Conservation (phyloP, 2,113 vertebrate genomes). For the Urocitellus parryii region DNA sequence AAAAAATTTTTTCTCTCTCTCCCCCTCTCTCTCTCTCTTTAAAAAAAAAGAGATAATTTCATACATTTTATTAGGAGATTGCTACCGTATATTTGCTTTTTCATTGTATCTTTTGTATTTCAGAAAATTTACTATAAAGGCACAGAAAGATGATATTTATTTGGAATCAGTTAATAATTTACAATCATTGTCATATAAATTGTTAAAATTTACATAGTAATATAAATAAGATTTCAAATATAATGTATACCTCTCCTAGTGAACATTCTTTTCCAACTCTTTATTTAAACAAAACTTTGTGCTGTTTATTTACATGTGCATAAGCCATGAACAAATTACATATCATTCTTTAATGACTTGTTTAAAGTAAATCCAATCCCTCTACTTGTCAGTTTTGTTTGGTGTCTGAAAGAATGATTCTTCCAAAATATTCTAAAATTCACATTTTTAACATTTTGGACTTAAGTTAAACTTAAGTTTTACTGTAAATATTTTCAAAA, state of each 20-base stretch:
- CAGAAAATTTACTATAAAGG: background rate
- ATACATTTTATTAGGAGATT: conserved; percentile 26
- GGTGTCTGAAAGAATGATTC: conserved; percentile 37
- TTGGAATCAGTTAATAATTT: conserved; percentile 36
- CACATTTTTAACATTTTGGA: background rate
- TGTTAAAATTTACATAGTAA: conserved; percentile 52
- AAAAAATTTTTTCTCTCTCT: too few relatives aligned
- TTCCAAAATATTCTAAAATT: conserved; percentile 48
- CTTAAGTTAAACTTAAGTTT: conserved; percentile 23
- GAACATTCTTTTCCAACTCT: conserved; percentile 32
- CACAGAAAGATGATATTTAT: background rate
- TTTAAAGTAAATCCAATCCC: conserved; percentile 17
- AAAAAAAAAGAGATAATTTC: background rate
- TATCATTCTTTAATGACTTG: conserved; percentile 28
- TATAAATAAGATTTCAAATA: conserved; percentile 45
- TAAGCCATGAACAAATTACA: background rate
- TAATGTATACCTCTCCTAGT: background rate
- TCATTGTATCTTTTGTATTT: background rate
- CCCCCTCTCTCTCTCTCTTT: too few relatives aligned
- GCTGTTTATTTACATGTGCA: background rate
- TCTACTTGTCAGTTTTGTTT: conserved; percentile 13
- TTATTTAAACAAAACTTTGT: conserved; percentile 17
- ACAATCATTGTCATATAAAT: conserved; percentile 33
- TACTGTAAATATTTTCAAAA: conserved; percentile 50
- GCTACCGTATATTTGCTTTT: background rate